Evolutionary conservation across 2,888 invertebrate species (phyloP).

Genomic region (Drosophila sordidula): DNA sequence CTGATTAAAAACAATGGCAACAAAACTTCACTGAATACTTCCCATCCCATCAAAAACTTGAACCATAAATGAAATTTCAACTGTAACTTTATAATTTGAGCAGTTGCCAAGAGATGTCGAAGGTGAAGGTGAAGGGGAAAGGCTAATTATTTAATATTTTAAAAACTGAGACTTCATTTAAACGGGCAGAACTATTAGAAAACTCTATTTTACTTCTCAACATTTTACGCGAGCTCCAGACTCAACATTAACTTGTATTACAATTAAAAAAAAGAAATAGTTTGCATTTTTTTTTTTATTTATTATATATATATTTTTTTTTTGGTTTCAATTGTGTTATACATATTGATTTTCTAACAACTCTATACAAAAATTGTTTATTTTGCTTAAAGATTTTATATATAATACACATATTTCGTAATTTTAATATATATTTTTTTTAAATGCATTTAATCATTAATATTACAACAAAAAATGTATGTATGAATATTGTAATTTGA

Average conservation of each 20-base stretch:
- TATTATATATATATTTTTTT: constrained; percentile 28
- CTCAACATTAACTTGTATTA: neutral
- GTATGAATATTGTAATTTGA: constrained; percentile 9
- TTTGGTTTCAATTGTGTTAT: constrained; percentile 66
- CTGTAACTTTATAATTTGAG: no score
- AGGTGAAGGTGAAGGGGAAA: no score
- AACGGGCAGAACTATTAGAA: no score
- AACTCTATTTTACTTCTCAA: no score
- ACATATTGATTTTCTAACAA: constrained; percentile 75
- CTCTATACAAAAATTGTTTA: constrained; percentile 70
- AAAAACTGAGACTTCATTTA: no score
- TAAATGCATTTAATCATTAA: constrained; percentile 33
- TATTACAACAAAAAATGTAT: constrained; percentile 36
- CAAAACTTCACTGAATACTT: no score
- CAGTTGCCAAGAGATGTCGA: no score
- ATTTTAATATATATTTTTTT: constrained; percentile 30
- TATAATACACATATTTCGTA: constrained; percentile 20
- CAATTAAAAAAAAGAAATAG: neutral
- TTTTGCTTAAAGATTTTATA: constrained; percentile 45
- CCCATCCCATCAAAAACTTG: no score
- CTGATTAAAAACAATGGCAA: no score
- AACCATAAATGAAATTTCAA: no score
- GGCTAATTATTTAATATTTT: no score
- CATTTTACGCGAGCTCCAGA: no score
- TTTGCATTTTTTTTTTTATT: constrained; percentile 22